Percentiles rank a stretch among this genome's conserved stretches.
These are phyloP conservation scores for Leptinotarsa juncta DNA, from an alignment of 2,888 invertebrate species.

Conservation along the genomic window DNA sequence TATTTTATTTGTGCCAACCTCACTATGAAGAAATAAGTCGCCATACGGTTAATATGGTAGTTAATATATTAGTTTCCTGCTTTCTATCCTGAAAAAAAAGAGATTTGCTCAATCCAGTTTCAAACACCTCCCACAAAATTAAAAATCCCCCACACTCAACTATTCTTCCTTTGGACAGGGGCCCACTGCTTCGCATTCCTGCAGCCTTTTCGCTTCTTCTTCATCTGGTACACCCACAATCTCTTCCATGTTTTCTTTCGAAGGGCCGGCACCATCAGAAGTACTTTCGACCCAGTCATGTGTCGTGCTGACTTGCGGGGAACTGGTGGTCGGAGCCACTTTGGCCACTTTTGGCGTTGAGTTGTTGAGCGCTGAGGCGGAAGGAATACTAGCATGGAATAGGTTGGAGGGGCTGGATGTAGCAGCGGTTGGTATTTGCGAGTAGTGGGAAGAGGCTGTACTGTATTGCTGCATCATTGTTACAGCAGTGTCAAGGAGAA, in stretches of 20 bases:
- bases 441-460: conserved; percentile 70
- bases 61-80: neutral
- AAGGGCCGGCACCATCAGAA: neutral
- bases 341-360: conserved; percentile 36
- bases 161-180: neutral
- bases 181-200: neutral
- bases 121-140: neutral
- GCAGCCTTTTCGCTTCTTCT: neutral
- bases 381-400: conserved; percentile 7
- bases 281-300: neutral
- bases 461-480: conserved; percentile 95
- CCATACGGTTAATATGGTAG: neutral
- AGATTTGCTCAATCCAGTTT: neutral
- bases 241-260: neutral
- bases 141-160: neutral
- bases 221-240: neutral
- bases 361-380: neutral
- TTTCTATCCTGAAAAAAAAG: neutral
- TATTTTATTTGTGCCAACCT: neutral
- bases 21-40: neutral
- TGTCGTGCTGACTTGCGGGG: conserved; percentile 25
- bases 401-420: neutral
- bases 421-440: conserved; percentile 56
- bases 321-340: conserved; percentile 37
- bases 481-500: conserved; percentile 92